Conservation (phyloP, 2,797 vertebrate species). For the Hydrocynus forskahlii region DNA sequence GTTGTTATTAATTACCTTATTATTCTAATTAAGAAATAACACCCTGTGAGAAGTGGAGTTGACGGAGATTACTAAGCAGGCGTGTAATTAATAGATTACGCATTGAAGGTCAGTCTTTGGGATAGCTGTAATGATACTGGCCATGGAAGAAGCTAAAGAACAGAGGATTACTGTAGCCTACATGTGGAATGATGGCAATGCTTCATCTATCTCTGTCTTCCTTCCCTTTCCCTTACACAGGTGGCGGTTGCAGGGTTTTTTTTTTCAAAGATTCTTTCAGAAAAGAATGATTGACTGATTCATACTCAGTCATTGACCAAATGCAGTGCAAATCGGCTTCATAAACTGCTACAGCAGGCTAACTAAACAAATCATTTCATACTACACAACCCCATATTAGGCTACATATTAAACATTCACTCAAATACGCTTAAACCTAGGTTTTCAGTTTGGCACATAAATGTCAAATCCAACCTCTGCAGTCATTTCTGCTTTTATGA, state of each 20-base stretch:
- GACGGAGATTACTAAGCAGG: conserved; percentile 63
- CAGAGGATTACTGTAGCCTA: background rate
- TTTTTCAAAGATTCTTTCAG: background rate
- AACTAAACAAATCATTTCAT: background rate
- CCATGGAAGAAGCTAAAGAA: conserved; percentile 14
- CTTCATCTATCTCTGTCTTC: background rate
- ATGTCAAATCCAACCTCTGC: too few relatives aligned
- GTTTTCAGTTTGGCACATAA: too few relatives aligned
- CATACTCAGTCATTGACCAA: background rate
- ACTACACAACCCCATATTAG: background rate
- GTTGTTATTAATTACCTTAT: conserved; percentile 79
- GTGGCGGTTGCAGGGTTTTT: background rate
- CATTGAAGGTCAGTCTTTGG: conserved; percentile 74
- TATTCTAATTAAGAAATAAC: conserved; percentile 77
- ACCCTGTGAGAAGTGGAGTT: conserved; percentile 66
- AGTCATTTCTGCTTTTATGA: too few relatives aligned
- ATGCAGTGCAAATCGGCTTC: background rate
- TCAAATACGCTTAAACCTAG: too few relatives aligned
- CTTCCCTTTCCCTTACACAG: background rate
- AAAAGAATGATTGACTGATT: background rate
- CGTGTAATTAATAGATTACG: conserved; percentile 72
- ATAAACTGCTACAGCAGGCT: background rate
- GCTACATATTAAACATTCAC: background rate
- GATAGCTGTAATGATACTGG: conserved; percentile 53
- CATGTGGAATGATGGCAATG: background rate